Conservation (phyloP, 1,140 invertebrate species). For the Popillia japonica region DNA sequence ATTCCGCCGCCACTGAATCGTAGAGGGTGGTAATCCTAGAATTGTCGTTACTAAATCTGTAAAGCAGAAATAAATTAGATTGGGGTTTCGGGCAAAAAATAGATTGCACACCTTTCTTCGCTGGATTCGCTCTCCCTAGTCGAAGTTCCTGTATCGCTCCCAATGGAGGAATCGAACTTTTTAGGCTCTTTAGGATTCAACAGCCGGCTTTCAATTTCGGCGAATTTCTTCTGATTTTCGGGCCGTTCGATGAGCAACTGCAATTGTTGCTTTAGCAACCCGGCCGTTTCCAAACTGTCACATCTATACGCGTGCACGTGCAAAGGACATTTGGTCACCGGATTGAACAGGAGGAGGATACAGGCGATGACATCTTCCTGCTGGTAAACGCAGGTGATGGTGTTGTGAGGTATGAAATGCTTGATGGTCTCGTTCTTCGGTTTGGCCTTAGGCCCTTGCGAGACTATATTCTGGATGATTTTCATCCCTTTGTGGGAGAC, state of each 20-base stretch:
- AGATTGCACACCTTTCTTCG: conserved; percentile 66
- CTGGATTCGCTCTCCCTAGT: conserved; percentile 81
- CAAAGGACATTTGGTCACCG: conserved; percentile 83
- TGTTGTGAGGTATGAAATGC: conserved; percentile 94
- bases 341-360: conserved; percentile 89
- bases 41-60: conserved; percentile 54
- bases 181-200: conserved; percentile 61
- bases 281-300: conserved; percentile 92
- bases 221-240: conserved; percentile 87
- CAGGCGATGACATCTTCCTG: conserved; percentile 91
- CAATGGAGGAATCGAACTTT: conserved; percentile 73
- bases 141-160: conserved; percentile 75
- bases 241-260: conserved; percentile 82
- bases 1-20: conserved; percentile 90
- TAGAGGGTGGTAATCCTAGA: conserved; percentile 76
- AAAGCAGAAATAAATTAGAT: neutral
- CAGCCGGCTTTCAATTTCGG: conserved; percentile 75
- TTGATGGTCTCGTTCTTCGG: conserved; percentile 79
- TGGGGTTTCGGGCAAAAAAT: neutral
- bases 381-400: conserved; percentile 85
- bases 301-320: conserved; percentile 96
- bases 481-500: conserved; percentile 93
- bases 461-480: conserved; percentile 83
- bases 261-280: conserved; percentile 82
- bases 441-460: conserved; percentile 65